Evolutionary conservation across 2,797 vertebrate species (phyloP), one percentile per base, ranked within the genome.

Genomic region (Acipenser transmontanus): DNA sequence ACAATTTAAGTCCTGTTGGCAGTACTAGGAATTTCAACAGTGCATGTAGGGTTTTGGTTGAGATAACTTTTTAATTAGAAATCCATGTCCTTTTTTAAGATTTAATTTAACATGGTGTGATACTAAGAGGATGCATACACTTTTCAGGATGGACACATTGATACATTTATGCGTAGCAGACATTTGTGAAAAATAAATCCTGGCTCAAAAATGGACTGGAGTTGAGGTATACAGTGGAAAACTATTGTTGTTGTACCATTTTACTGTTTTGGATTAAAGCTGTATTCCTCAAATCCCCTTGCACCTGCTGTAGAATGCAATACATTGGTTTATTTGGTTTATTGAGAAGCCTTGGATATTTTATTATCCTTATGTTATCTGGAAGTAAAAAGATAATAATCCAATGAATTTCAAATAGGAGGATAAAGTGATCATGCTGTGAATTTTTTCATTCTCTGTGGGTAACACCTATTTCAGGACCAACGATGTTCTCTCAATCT

Each of bases 11-110:
- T 8, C 13, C 13, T 52, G 12, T 50, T 56, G 61, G 49, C 47
- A n/a, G 49, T 47, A 57, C 20, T 60, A 47, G 60, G 34, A 49
- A 17, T 66, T 66, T 20, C 50, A 63, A 63, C 47, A 50, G 50
- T 47, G 47, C 50, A 14, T 66, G 61, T 47, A 56, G 59, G 63
- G 34, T 57, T 57, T 57, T 69, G 62, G 2, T 34, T 34, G 34
- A 34, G 34, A 34, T 3, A 34, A 49, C 6, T 34, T 62, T 60
- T 56, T 65, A 50, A 57, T 69, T 56, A 47, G 17, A 49, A 57
- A 62, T 62, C 59, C 47, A 13, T 49, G 1, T 69, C 56, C 47
- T 8, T 59, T 7, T 50, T 66, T 56, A 61, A 64, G 34, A 59
- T 7, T 6, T 8, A 11, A 62, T 20, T 62, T 48, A 57, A 62